Evolutionary conservation across 2,888 invertebrate genomes (phyloP), one percentile per base, ranked within the genome.

Genomic region (Conus canariensis): DNA sequence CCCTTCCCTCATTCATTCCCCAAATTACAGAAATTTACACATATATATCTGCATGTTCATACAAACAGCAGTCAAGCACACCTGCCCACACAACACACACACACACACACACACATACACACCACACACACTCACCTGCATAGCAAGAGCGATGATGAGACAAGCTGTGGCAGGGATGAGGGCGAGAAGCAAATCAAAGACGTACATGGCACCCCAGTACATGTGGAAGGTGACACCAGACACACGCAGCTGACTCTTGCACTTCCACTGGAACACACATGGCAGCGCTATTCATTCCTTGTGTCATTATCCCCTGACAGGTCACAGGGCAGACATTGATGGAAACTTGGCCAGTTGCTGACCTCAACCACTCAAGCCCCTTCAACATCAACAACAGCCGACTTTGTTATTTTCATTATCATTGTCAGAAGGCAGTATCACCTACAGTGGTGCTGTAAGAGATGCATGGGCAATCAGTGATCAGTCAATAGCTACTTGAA

Each of bases 211-310:
- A 0, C 92, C 92, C 95, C 95, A 96, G 91, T 96, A 96, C 85
- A 94, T 86, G 59, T 91, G 90, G 88, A 94, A 93, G 16, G 94
- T 92, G 30, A 98, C 96, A 0, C 98, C 98, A 95, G 98, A 98
- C 30, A 98, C 98, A 25, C 98, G 97, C 67, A 98, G 97, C 95
- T 98, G 98, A 96, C 98, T 98, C 95, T 98, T 98, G 0, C 98
- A 98, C 97, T 98, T 98, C 90, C 97, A 97, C 98, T 98, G 97
- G 92, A 97, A 96, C 90, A 90, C 30, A 30, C 25, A 30, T 45
- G 45, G 45, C 45, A 45, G 45, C 45, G 4, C 45, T 16, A 77
- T 45, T 45, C 45, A 45, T 45, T 67, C 16, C 16, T 67, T 67
- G 67, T 19, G 22, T 67, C 67, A 67, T 6, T 67, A 45, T 45